Percentiles rank a stretch among this genome's conserved stretches.
phyloP scores from a whole-genome alignment of 2,888 invertebrate genomes.

The Auanema sp. region DNA sequence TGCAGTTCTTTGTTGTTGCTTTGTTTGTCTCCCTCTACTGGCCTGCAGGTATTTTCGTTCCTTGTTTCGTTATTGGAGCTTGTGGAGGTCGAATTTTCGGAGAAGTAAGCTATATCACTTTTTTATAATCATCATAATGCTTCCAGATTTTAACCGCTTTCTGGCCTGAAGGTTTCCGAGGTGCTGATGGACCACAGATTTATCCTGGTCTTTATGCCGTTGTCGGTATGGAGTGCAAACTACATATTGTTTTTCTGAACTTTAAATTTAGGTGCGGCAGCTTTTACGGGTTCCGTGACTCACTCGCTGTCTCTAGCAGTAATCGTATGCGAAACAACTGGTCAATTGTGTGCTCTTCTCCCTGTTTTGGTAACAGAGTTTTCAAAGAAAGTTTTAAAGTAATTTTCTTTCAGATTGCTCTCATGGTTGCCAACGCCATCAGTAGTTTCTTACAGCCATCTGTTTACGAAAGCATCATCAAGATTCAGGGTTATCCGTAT shows the following conservation, averaged over 20 bases:
- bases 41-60: constrained; percentile 83
- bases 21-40: constrained; percentile 47
- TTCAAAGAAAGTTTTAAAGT: too few relatives aligned
- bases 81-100: constrained; percentile 54
- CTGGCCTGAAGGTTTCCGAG: constrained; percentile 85
- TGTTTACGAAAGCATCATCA: constrained; percentile 94
- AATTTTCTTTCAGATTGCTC: constrained; percentile 74
- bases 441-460: constrained; percentile 89
- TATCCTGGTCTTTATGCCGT: constrained; percentile 92
- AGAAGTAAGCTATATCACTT: constrained; percentile 9
- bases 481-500: constrained; percentile 93
- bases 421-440: constrained; percentile 88
- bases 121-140: background rate
- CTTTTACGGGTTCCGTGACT: constrained; percentile 92
- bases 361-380: constrained; percentile 82
- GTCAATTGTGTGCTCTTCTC: constrained; percentile 93
- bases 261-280: constrained; percentile 71
- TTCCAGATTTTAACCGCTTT: constrained; percentile 79
- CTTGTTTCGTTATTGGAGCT: constrained; percentile 78
- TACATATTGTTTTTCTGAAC: background rate
- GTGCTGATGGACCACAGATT: constrained; percentile 79
- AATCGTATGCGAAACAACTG: constrained; percentile 96
- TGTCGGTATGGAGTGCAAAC: constrained; percentile 72
- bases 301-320: constrained; percentile 96
- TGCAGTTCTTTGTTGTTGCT: constrained; percentile 46